Base-by-base conservation (phyloP, 1,140 invertebrate species). In the Aphidius ervi region DNA sequence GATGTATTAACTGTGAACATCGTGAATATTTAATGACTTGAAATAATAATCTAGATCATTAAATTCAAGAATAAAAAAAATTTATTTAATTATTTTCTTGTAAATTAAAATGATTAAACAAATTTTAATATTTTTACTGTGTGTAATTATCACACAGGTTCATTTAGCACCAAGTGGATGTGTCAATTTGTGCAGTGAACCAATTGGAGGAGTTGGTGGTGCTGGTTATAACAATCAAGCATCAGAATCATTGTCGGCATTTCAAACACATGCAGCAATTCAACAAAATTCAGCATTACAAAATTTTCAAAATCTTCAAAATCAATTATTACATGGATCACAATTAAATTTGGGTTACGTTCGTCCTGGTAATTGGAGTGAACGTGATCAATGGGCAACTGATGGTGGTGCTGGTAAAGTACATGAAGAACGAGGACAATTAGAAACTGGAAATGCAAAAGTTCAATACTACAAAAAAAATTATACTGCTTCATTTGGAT, bases 301-400 rank as follows among this genome's bases (percentile, higher is more conserved):
- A n/a, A 16, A 55, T 9, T 49, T 58, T 16, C 41, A 61, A 20
- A 46, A 43, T 9, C 45, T 54, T 4, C 41, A 62, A 9, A 49
- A 48, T 48, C 46, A 67, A 47, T 59, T 66, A 10, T 31, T 31
- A 31, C 52, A 64, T 20, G 16, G 54, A 9, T 52, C 43, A 46
- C 50, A 61, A 9, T 5, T 58, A 9, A 47, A 60, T 20, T 55
- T 67, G 7, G 63, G 71, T 43, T 66, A 64, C 48, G 47, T 61
- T 4, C 67, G 48, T 50, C 72, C 69, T 47, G 73, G 72, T 6
- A 74, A 70, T n/a, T 74, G 73, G 72, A 63, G 66, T 4, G 70
- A 74, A 46, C 65, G 65, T 37, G 69, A 73, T 53, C 53, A 66
- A 9, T 73, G 70, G 23, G 59, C 49, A 43, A 62, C 68, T 5